Percentiles rank a stretch among this genome's conserved stretches.
These are phyloP conservation scores for Microcebus ravelobensis DNA, from an alignment of 2,113 vertebrate genomes.

Conservation along the genomic window DNA sequence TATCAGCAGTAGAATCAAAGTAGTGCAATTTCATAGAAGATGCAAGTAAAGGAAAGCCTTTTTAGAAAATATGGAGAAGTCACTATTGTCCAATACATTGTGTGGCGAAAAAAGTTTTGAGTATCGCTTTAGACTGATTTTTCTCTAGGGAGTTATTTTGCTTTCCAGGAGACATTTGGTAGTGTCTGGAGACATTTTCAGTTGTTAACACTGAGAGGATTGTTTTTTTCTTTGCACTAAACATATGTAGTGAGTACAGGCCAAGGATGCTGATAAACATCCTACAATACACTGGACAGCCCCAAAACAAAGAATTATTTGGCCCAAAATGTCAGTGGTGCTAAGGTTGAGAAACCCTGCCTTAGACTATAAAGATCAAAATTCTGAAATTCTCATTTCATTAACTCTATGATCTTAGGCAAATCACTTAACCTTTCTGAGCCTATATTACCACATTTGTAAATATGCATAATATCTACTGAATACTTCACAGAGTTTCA, in stretches of 20 bases:
- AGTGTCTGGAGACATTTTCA: constrained; percentile 5
- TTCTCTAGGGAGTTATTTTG: background rate
- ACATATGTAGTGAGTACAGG: background rate
- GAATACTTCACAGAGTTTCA: background rate
- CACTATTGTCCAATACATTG: background rate
- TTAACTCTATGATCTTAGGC: background rate
- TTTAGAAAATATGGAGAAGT: background rate
- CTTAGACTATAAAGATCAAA: background rate
- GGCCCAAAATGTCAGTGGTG: background rate
- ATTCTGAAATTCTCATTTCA: background rate
- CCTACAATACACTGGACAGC: background rate
- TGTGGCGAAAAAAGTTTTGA: background rate
- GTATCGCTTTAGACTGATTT: background rate
- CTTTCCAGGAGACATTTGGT: background rate
- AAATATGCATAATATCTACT: background rate
- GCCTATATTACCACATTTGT: background rate
- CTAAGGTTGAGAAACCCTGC: background rate
- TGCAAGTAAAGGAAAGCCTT: background rate
- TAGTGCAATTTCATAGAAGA: background rate
- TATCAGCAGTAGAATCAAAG: background rate
- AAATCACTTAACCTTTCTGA: background rate
- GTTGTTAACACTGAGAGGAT: background rate
- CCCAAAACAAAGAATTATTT: background rate
- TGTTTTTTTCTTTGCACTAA: background rate
- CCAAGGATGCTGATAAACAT: background rate